These are phyloP conservation scores for Saguinus imperator DNA, from an alignment of 2,113 vertebrate species.

Conservation along the genomic window DNA sequence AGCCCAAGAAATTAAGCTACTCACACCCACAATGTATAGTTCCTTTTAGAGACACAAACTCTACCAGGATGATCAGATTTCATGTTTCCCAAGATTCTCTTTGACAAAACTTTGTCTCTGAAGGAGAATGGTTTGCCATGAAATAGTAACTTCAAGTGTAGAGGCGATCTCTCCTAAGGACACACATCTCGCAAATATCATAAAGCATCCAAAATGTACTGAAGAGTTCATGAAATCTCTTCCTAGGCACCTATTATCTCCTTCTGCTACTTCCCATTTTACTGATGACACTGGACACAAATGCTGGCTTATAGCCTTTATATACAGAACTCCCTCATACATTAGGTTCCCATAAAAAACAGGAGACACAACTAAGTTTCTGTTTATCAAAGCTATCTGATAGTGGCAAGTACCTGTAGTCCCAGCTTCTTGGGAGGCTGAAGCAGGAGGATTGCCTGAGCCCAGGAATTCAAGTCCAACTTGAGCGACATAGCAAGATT, in stretches of 20 bases:
- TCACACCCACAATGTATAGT: neutral
- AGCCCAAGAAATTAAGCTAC: neutral
- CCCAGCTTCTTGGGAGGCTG: neutral
- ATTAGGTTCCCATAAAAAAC: neutral
- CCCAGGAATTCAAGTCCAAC: neutral
- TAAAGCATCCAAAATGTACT: neutral
- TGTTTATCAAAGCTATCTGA: neutral
- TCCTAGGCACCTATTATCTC: neutral
- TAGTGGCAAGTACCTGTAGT: neutral
- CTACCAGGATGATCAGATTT: neutral
- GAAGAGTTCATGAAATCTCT: neutral
- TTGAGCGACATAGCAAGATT: neutral
- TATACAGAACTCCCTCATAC: neutral
- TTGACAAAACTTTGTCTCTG: neutral
- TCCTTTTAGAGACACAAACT: neutral
- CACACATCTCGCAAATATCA: neutral
- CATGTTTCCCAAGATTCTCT: neutral
- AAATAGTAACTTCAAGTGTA: constrained; percentile 36
- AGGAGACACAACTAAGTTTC: neutral
- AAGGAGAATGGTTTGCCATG: neutral
- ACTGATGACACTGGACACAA: neutral
- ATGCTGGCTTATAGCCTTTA: neutral
- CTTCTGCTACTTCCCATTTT: neutral
- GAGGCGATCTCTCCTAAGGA: neutral
- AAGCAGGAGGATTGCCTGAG: neutral